A percentile compares a stretch with the other conserved stretches of the same genome.
phyloP scores from a whole-genome alignment of 1,140 invertebrate genomes.

The Heterodera schachtii region DNA sequence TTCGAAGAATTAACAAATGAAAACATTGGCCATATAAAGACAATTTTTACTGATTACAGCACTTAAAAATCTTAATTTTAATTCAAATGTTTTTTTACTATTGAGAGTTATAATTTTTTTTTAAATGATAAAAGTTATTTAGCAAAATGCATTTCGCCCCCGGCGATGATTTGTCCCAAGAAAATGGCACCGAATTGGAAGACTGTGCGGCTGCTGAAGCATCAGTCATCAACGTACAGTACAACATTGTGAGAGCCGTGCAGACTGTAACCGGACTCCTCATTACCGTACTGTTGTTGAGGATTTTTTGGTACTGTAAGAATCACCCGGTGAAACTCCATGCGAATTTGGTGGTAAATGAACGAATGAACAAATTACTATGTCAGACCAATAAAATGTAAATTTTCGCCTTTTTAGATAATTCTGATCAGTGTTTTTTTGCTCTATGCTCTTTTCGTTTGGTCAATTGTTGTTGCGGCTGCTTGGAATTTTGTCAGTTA shows the following conservation, averaged over 20 bases:
- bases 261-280: conserved; percentile 7
- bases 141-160: not conserved
- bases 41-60: too few relatives aligned
- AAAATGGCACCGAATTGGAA: not conserved
- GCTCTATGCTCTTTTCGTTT: conserved; percentile 3
- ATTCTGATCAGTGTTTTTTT: conserved; percentile 14
- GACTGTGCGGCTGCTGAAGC: conserved; percentile 19
- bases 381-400: not conserved
- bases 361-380: too few relatives aligned
- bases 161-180: not conserved
- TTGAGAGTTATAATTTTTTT: too few relatives aligned
- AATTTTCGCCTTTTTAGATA: not conserved
- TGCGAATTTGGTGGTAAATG: conserved; percentile 12
- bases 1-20: too few relatives aligned
- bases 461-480: not conserved
- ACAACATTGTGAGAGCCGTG: conserved; percentile 22
- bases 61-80: too few relatives aligned
- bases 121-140: too few relatives aligned
- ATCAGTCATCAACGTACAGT: not conserved
- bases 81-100: too few relatives aligned
- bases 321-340: conserved; percentile 17
- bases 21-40: too few relatives aligned
- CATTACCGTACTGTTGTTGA: conserved; percentile 3
- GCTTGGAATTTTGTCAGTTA: conserved; percentile 13
- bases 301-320: conserved; percentile 14